Evolutionary conservation across 2,888 invertebrate genomes (phyloP).

Genomic region (Acanthopleura granulata): DNA sequence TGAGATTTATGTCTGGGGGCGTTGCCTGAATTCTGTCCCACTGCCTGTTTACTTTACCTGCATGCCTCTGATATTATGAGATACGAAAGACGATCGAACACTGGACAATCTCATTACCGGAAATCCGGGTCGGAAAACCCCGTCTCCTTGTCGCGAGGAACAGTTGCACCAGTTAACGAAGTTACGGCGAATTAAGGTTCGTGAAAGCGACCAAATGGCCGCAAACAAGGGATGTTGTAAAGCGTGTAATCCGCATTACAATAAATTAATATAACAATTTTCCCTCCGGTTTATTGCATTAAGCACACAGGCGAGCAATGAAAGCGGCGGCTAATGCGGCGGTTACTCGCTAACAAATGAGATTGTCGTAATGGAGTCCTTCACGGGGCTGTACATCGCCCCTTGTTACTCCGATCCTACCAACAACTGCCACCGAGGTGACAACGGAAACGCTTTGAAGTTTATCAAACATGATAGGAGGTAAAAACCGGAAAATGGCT

Average conservation of each 20-base stretch:
- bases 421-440: background rate
- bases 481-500: conserved; percentile 15
- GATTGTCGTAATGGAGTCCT: conserved; percentile 11
- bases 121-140: no score
- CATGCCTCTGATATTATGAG: no score
- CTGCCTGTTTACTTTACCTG: no score
- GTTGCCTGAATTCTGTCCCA: no score
- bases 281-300: conserved; percentile 19
- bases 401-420: conserved; percentile 1
- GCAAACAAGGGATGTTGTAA: conserved; percentile 11
- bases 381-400: background rate
- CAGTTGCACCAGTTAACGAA: background rate
- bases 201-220: conserved; percentile 1
- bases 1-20: no score
- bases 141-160: no score
- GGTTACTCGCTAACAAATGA: background rate
- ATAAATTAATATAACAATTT: conserved; percentile 32
- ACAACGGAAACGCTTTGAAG: background rate
- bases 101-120: no score
- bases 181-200: conserved; percentile 9
- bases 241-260: conserved; percentile 25
- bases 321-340: background rate
- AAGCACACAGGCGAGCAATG: conserved; percentile 10
- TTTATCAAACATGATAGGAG: background rate
- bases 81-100: no score